Evolutionary conservation across 2,888 invertebrate species (phyloP), one percentile per base, ranked within the genome.

Genomic region (Tenthredo distinguenda): DNA sequence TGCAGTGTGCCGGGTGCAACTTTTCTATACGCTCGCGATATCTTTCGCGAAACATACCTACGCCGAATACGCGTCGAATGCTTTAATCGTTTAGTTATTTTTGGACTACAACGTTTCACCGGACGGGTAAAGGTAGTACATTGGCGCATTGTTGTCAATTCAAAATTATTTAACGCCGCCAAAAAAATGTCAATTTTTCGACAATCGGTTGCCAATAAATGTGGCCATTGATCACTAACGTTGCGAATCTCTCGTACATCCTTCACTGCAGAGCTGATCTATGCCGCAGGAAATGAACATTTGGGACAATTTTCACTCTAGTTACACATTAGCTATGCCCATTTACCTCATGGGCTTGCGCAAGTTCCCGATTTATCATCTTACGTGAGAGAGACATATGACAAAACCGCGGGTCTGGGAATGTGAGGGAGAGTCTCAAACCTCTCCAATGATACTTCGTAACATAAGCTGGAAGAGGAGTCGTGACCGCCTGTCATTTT

Each of bases 1-100:
- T 90, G 91, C 91, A 91, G 92, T 90, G 93, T 93, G 93, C 93
- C 93, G 93, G 93, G 93, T 93, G 93, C 93, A 93, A 93, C 91
- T 92, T 91, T 92, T 91, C 91, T 90, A 89, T 88, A 83, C 86
- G 77, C 86, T 84, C 84, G 79, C 86, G 83, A 82, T 81, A 58
- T 88, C 86, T 87, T 87, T 87, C 86, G 86, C 85, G 85, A 87
- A 83, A 83, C 47, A 83, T 71, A 81, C 85, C 50, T 47, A 65
- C 37, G 81, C 40, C 62, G 81, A 81, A 81, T 62, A 62, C 62
- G 18, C 62, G 62, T 58, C 81, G 81, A 81, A 81, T 81, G 26
- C 81, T 81, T 62, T 62, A 62, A 62, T 81, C 62, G 81, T 81
- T 81, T 26, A 15, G 85, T 71, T 81, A 85, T 81, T 85, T 85